Conservation (phyloP, 2,797 vertebrate genomes). For the Brachyrhaphis roseni region DNA sequence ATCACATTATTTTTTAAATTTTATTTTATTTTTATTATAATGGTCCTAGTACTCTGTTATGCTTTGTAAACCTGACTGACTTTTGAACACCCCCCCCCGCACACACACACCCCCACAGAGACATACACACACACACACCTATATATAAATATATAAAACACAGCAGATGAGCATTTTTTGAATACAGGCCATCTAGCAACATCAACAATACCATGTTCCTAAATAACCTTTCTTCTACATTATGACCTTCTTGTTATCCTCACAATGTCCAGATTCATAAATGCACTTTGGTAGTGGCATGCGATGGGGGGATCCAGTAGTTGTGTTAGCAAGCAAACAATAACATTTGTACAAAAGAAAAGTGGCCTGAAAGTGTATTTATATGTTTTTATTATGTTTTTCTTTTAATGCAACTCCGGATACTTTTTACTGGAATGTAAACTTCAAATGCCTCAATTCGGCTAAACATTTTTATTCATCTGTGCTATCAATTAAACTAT, state of each 20-base stretch:
- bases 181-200: background rate
- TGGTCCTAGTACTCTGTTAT: too few species aligned
- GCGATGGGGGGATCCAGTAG: background rate
- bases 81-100: too few species aligned
- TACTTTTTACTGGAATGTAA: background rate
- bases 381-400: background rate
- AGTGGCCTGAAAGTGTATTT: background rate
- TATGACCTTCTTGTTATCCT: background rate
- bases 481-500: slow-evolving; percentile 23
- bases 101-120: too few species aligned
- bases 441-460: slow-evolving; percentile 12
- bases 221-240: background rate
- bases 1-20: too few species aligned
- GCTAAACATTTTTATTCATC: slow-evolving; percentile 25
- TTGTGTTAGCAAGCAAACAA: background rate
- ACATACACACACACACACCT: too few species aligned
- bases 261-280: background rate
- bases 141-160: background rate
- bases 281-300: background rate
- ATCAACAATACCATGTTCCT: background rate
- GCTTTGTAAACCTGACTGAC: too few species aligned
- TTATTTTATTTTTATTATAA: too few species aligned
- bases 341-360: background rate
- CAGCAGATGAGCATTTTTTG: background rate
- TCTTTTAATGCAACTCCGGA: too few species aligned